Evolutionary conservation across 2,113 vertebrate species (phyloP).

Genomic region (Noctilio leporinus): DNA sequence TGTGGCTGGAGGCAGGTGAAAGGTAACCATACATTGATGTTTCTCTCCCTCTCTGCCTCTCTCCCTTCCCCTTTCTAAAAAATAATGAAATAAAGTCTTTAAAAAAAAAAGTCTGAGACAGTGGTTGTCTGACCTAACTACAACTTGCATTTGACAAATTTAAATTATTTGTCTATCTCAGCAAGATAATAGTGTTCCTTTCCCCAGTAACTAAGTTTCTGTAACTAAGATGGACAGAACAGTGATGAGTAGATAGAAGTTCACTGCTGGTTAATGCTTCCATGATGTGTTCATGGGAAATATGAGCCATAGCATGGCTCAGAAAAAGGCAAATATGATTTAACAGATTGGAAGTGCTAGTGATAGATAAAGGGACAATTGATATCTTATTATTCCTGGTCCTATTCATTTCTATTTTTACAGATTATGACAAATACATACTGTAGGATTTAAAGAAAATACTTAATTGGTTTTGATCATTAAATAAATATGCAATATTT

Average conservation of each 20-base stretch:
- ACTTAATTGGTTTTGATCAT: slow-evolving; percentile 32
- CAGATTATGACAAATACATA: slow-evolving; percentile 15
- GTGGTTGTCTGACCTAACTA: neutral
- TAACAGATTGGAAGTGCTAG: slow-evolving; percentile 54
- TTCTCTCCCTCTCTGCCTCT: no score
- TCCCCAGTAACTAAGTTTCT: neutral
- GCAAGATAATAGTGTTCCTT: neutral
- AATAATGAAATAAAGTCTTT: no score
- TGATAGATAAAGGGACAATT: slow-evolving; percentile 10
- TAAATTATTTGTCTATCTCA: slow-evolving; percentile 24
- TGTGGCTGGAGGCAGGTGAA: no score
- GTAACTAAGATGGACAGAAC: neutral
- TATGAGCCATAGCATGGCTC: neutral
- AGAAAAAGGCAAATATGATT: slow-evolving; percentile 34
- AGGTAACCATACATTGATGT: no score
- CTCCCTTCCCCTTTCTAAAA: no score
- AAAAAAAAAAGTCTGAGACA: slow-evolving; percentile 28
- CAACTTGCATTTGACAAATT: slow-evolving; percentile 11
- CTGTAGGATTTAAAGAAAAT: slow-evolving; percentile 7
- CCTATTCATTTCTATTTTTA: slow-evolving; percentile 49
- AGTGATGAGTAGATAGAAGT: neutral
- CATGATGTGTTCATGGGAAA: slow-evolving; percentile 1
- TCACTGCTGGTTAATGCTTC: slow-evolving; percentile 1
- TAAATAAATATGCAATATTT: slow-evolving; percentile 35
- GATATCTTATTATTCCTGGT: slow-evolving; percentile 7